Evolutionary conservation across 2,888 invertebrate species (phyloP).

Genomic region (Lasioglossum lativentre): DNA sequence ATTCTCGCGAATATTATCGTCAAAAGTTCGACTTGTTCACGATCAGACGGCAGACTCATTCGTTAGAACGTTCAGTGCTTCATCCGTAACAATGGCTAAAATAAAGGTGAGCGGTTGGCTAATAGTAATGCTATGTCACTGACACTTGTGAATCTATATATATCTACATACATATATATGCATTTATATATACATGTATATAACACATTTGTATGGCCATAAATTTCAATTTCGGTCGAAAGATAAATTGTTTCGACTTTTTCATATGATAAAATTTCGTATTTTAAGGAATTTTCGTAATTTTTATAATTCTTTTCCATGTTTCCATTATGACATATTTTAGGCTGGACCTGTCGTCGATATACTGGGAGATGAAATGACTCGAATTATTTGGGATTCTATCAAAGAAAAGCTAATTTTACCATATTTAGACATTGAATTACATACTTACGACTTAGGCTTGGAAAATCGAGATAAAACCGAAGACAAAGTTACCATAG

Average conservation of each 20-base stretch:
- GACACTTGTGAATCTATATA: conserved; percentile 16
- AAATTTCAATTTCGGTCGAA: neutral
- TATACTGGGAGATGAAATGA: conserved; percentile 98
- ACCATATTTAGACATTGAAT: conserved; percentile 97
- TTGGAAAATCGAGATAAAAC: conserved; percentile 98
- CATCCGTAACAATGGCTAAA: conserved; percentile 78
- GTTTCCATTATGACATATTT: conserved; percentile 41
- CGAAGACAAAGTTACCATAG: conserved; percentile 97
- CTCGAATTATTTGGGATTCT: conserved; percentile 98
- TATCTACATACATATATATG: neutral
- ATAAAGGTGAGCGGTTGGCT: conserved; percentile 77
- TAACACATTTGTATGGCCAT: neutral
- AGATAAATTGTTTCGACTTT: neutral
- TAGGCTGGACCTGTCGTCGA: conserved; percentile 95
- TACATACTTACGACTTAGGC: conserved; percentile 97
- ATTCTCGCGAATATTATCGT: conserved; percentile 36
- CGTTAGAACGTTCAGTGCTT: conserved; percentile 64
- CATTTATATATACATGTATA: neutral
- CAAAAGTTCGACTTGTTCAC: conserved; percentile 5
- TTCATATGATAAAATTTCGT: neutral
- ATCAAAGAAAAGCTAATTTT: conserved; percentile 98
- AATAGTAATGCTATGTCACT: conserved; percentile 4
- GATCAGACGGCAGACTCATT: conserved; percentile 42
- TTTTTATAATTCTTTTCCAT: neutral
- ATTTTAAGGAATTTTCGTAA: neutral